Percentiles rank a stretch among this genome's conserved stretches.
phyloP scores from a whole-genome alignment of 2,797 vertebrate species.

The Tapirus indicus region DNA sequence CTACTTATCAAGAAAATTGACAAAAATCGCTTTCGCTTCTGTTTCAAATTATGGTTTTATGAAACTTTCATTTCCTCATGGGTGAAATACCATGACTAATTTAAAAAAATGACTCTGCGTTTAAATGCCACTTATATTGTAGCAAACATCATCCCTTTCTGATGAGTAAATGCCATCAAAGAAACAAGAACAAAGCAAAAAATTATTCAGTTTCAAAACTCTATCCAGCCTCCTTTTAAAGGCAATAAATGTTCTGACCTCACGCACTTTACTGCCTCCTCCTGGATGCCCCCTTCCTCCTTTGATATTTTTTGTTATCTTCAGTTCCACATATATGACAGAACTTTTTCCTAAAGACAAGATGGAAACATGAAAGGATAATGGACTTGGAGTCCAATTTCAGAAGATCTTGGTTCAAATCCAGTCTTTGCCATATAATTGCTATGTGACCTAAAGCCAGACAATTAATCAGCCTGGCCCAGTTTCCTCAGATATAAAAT shows the following conservation, averaged over 20 bases:
- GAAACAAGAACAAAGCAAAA: conserved; percentile 17
- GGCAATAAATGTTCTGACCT: background rate
- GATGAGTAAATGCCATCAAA: background rate
- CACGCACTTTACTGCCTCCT: background rate
- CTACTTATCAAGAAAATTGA: background rate
- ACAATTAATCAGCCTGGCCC: background rate
- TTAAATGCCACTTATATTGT: background rate
- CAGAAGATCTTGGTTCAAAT: background rate
- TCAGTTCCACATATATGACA: background rate
- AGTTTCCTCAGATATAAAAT: background rate
- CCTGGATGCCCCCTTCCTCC: background rate
- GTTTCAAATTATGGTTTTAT: conserved; percentile 15
- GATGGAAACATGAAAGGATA: background rate
- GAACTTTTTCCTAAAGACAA: background rate
- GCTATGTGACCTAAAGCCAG: background rate
- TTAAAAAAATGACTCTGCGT: background rate
- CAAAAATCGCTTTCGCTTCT: background rate
- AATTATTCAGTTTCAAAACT: conserved; percentile 16
- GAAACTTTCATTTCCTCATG: conserved; percentile 34
- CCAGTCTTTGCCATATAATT: background rate
- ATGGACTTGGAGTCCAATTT: background rate
- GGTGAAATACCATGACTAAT: background rate
- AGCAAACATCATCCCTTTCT: background rate
- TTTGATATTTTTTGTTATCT: background rate
- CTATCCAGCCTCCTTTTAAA: background rate